Conservation (phyloP, 2,888 invertebrate genomes). For the Gerris lacustris region DNA sequence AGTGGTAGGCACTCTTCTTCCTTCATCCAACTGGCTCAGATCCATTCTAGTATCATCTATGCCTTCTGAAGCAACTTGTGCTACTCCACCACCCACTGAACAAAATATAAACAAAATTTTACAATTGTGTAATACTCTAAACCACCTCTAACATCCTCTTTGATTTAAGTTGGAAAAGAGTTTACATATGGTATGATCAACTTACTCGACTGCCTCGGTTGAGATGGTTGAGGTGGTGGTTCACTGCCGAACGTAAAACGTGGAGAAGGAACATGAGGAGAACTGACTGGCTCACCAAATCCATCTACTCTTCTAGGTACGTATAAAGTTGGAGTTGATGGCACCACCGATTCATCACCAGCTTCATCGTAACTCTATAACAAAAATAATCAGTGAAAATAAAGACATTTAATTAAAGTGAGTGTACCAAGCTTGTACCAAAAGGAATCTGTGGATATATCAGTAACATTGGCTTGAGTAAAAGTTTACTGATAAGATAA, state of each 20-base stretch:
- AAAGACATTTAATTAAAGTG: not conserved
- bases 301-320: constrained; percentile 72
- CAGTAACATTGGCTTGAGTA: no score
- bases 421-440: no score
- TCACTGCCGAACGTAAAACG: constrained; percentile 54
- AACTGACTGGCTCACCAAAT: constrained; percentile 83
- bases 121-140: constrained; percentile 4
- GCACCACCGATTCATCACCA: constrained; percentile 69
- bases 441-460: no score
- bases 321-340: constrained; percentile 76
- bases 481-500: no score
- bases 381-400: constrained; percentile 11
- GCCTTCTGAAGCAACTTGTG: constrained; percentile 47
- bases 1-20: constrained; percentile 54
- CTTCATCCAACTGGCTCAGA: constrained; percentile 46
- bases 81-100: constrained; percentile 30
- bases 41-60: constrained; percentile 67
- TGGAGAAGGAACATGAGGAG: constrained; percentile 58
- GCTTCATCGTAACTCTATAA: constrained; percentile 49
- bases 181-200: no score
- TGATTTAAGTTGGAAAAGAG: no score
- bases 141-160: no score
- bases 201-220: not conserved
- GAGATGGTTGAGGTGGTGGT: constrained; percentile 29
- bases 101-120: constrained; percentile 22